Evolutionary conservation across 2,797 vertebrate genomes (phyloP).

Genomic region (Babyrousa celebensis): DNA sequence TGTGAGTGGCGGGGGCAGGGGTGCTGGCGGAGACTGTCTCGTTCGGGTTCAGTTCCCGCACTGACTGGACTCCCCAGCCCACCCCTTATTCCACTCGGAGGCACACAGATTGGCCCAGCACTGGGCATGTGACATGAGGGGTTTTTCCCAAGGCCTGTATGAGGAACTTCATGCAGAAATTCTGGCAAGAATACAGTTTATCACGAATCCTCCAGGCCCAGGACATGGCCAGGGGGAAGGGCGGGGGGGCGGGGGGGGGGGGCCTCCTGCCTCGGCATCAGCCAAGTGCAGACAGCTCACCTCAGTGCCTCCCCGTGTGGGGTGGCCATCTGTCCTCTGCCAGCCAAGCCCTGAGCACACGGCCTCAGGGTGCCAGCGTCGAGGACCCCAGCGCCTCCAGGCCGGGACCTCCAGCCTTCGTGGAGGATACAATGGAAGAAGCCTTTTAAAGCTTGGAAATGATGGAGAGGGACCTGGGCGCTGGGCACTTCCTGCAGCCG

Average conservation of each 20-base stretch:
- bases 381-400: not conserved
- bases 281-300: not conserved
- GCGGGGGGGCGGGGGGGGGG: not conserved
- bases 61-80: not conserved
- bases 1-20: rapidly evolving
- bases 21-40: no score
- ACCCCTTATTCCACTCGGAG: rapidly evolving
- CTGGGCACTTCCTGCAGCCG: not conserved
- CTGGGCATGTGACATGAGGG: not conserved
- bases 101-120: not conserved
- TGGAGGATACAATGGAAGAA: not conserved
- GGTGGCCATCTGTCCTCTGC: no score
- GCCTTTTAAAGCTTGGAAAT: not conserved
- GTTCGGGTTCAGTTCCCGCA: rapidly evolving
- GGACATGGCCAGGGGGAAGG: rapidly evolving
- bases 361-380: no score
- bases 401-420: not conserved
- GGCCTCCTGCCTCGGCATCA: not conserved
- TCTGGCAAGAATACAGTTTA: not conserved
- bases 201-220: not conserved
- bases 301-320: no score
- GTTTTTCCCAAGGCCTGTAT: not conserved
- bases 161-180: not conserved
- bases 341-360: not conserved
- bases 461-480: not conserved